Base-by-base conservation (phyloP, 2,113 vertebrate genomes). In the Chaetodon trifascialis region DNA sequence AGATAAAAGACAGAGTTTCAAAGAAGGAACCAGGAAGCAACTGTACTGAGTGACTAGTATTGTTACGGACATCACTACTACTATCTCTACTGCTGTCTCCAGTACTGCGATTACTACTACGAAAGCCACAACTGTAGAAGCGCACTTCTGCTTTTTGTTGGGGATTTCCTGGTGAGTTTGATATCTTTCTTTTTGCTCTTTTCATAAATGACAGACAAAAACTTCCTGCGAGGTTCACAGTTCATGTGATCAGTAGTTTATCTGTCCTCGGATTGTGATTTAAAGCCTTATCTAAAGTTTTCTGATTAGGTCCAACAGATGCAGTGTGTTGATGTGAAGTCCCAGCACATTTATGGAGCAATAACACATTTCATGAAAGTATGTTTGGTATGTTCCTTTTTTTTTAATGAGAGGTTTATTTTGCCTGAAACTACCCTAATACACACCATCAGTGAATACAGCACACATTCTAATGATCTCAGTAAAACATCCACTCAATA, bases 151-250 rank as follows among this genome's bases (percentile, higher is more conserved):
- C 87, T 69, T 80, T 79, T 63, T 67, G 17, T 3, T 59, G 19
- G 42, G 21, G 49, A 60, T 84, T 89, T 92, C 70, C 89, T 91
- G 93, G 93, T 94, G 89, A 94, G 93, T 93, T 68, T 46, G 38
- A 16, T 19, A n/a, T 79, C 34, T 66, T 76, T 11, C 9, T 62
- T 11, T 75, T 72, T 71, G 2, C 52, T 71, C 30, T 68, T 44
- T 67, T 10, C 36, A 36, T 11, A 34, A 42, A 64, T 55, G 42
- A 79, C 49, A 59, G 9, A 44, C 56, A 54, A 51, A 44, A 56
- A 67, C 30, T 19, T 63, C 12, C 59, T 17, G 7, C 4, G 9
- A 55, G 6, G 12, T 21, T 68, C 9, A 49, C 11, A n/a, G 4
- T 72, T 59, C 7, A 11, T 60, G 6, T 55, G 34, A 1, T 17